Conservation (phyloP, 1,140 invertebrate species). For the Drosophila teissieri region DNA sequence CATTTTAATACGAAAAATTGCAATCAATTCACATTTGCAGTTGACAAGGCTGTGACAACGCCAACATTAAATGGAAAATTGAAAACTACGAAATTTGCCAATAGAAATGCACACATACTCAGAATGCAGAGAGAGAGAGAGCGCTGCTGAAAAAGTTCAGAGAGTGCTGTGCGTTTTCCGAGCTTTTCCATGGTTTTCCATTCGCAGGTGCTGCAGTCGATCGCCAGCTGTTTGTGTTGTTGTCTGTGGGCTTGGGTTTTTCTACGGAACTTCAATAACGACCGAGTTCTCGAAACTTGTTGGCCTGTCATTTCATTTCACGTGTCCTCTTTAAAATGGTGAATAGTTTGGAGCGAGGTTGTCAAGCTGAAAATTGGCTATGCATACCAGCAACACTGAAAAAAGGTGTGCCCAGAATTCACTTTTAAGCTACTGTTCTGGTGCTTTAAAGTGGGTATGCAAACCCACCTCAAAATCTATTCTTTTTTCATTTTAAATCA, state of each 20-base stretch:
- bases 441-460: no score
- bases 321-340: not conserved
- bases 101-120: not conserved
- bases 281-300: not conserved
- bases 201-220: slow-evolving; percentile 14
- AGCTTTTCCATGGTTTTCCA: slow-evolving; percentile 8
- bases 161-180: not conserved
- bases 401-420: not conserved
- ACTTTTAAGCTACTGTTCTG: not conserved
- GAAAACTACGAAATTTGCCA: slow-evolving; percentile 5
- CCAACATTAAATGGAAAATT: slow-evolving; percentile 5
- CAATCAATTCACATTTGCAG: slow-evolving; percentile 19
- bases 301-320: slow-evolving; percentile 3
- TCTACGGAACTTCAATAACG: slow-evolving; percentile 9
- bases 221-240: slow-evolving; percentile 6
- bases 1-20: not conserved
- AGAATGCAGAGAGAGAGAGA: not conserved
- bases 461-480: not conserved
- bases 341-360: not conserved
- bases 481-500: not conserved
- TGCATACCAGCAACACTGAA: not conserved
- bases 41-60: slow-evolving; percentile 14
- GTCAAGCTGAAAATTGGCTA: slow-evolving; percentile 1
- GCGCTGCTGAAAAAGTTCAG: not conserved
- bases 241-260: slow-evolving; percentile 7